phyloP scores from a whole-genome alignment of 2,797 vertebrate genomes.

The Phrynocephalus vlangalii region DNA sequence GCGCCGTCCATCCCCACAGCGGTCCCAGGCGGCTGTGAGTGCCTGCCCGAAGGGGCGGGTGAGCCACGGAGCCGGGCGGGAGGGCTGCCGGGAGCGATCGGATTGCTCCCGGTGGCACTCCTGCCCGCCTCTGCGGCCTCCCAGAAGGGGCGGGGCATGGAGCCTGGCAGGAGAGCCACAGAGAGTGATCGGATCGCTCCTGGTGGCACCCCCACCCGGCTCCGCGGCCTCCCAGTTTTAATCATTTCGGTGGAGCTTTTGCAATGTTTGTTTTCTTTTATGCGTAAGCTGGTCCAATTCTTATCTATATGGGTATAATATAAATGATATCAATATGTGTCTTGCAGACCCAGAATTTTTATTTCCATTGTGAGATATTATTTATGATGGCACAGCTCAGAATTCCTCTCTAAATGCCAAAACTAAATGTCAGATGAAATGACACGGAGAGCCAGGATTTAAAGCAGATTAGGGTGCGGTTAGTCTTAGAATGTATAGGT shows the following conservation, averaged over 20 bases:
- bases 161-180: too few relatives aligned
- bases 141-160: too few relatives aligned
- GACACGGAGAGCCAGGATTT: conserved; percentile 7
- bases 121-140: too few relatives aligned
- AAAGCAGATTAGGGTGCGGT: conserved; percentile 37
- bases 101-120: too few relatives aligned
- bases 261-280: neutral
- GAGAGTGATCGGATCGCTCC: too few relatives aligned
- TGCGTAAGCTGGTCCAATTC: neutral
- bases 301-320: conserved; percentile 5
- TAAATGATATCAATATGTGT: neutral
- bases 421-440: conserved; percentile 25
- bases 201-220: too few relatives aligned
- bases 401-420: conserved; percentile 27
- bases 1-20: too few relatives aligned
- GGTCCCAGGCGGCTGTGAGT: too few relatives aligned
- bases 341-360: conserved; percentile 15
- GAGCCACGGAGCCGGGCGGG: too few relatives aligned
- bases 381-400: conserved; percentile 24
- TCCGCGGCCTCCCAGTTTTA: neutral
- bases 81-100: too few relatives aligned
- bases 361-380: conserved; percentile 11
- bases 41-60: too few relatives aligned
- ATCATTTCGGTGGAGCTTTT: neutral
- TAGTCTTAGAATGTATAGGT: conserved; percentile 17